Percentiles rank a stretch among this genome's conserved stretches.
Evolutionary conservation across 2,888 invertebrate genomes (phyloP).

Genomic region (Patella caerulea): DNA sequence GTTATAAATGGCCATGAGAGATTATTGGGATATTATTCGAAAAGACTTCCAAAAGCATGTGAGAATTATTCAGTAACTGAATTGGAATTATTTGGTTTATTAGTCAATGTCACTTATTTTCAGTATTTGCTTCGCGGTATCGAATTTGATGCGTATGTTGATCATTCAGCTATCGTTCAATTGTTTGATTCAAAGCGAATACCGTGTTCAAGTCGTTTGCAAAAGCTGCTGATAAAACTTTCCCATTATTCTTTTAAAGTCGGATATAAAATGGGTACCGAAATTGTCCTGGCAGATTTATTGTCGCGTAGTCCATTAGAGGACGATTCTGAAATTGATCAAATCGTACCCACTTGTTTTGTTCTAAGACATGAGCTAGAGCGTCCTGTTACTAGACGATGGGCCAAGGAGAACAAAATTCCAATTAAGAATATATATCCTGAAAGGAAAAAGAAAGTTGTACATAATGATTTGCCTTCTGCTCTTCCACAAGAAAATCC

Average conservation of each 20-base stretch:
- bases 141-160: background rate
- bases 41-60: background rate
- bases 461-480: no score
- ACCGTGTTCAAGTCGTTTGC: background rate
- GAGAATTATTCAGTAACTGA: background rate
- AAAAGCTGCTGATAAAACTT: background rate
- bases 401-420: background rate
- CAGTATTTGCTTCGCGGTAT: background rate
- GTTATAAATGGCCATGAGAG: slow-evolving; percentile 6
- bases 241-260: background rate
- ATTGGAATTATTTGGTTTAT: slow-evolving; percentile 1
- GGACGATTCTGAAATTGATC: slow-evolving; percentile 3
- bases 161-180: no score
- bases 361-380: background rate
- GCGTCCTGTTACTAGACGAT: background rate
- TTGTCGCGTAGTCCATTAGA: slow-evolving; percentile 1
- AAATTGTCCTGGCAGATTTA: background rate
- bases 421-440: background rate
- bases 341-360: slow-evolving; percentile 4
- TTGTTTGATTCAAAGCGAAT: background rate
- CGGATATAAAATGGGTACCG: background rate
- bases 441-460: no score
- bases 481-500: no score
- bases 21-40: background rate
- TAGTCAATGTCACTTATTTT: background rate